Evolutionary conservation across 2,797 vertebrate genomes (phyloP), one percentile per base, ranked within the genome.

Genomic region (Tangara arthus): DNA sequence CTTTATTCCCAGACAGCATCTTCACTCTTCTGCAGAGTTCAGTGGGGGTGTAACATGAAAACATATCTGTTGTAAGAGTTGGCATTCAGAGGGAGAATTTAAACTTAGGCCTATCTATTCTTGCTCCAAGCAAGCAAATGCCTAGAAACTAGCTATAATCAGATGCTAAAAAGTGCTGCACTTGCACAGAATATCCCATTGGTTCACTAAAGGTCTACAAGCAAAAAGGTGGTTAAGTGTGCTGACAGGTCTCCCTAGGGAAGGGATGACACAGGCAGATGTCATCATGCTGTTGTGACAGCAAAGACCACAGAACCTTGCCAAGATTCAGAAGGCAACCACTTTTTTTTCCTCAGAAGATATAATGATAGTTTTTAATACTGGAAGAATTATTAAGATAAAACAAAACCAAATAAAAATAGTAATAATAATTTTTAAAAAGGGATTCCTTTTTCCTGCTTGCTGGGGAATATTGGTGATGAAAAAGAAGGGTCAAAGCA

Each of bases 101-200:
- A 91, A 93, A 93, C 80, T 89, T 57, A 89, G 65, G 11, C n/a
- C 46, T 39, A 78, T 30, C 3, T 94, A 78, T 81, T 89, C 57
- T 57, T 91, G 57, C 39, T 32, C 14, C 27, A 75, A 75, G 24
- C 35, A 69, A 89, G 47, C 8, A 85, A 73, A 60, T 80, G 24
- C 68, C 46, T 70, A 66, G 41, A 82, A 80, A 78, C 20, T 20
- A 59, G 55, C 17, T 72, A 47, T 50, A 55, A 44, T 69, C 55
- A 72, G 59, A 53, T 66, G 12, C 35, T 80, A 63, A 22, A 28
- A 65, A 72, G 59, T 71, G 42, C n/a, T 70, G 28, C 49, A 28
- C 18, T 86, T 61, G 8, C 18, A 68, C 0, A 66, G 47, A 66
- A 42, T 84, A 90, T 42, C 34, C 39, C 49, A n/a, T 21, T 50